Conservation (phyloP, 2,797 vertebrate species). For the Notolepis coatsorum region DNA sequence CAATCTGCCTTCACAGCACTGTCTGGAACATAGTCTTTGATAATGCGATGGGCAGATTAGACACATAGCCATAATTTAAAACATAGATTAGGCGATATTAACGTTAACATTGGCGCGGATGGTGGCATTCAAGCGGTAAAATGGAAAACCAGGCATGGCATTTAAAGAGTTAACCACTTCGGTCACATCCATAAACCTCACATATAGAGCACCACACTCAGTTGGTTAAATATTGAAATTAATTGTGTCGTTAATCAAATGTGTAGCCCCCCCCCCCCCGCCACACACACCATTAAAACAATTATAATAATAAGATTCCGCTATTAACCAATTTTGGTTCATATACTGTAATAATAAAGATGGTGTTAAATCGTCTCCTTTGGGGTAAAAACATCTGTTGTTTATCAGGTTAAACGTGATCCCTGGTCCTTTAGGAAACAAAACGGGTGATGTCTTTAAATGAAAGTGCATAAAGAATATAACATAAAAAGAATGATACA, state of each 20-base stretch:
- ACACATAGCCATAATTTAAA: no score
- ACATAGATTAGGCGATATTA: no score
- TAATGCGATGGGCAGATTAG: no score
- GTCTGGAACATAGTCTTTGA: no score
- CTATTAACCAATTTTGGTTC: slow-evolving; percentile 2
- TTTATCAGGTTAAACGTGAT: background rate
- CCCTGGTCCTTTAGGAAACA: slow-evolving; percentile 14
- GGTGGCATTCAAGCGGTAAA: no score
- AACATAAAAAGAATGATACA: slow-evolving; percentile 9
- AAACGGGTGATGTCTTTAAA: background rate
- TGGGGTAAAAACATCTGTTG: background rate
- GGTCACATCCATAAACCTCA: background rate
- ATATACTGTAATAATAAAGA: background rate
- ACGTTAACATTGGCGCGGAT: no score
- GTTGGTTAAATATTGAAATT: background rate
- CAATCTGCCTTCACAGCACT: no score
- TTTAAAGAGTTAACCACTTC: background rate
- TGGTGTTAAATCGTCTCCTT: background rate
- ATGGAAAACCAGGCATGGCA: no score
- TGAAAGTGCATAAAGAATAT: slow-evolving; percentile 33
- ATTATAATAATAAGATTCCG: no score
- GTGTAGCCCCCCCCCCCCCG: no score
- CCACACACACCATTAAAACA: background rate
- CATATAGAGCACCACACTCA: background rate
- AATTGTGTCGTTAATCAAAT: background rate